phyloP scores from a whole-genome alignment of 2,888 invertebrate genomes.

The Oxytorus armatus region DNA sequence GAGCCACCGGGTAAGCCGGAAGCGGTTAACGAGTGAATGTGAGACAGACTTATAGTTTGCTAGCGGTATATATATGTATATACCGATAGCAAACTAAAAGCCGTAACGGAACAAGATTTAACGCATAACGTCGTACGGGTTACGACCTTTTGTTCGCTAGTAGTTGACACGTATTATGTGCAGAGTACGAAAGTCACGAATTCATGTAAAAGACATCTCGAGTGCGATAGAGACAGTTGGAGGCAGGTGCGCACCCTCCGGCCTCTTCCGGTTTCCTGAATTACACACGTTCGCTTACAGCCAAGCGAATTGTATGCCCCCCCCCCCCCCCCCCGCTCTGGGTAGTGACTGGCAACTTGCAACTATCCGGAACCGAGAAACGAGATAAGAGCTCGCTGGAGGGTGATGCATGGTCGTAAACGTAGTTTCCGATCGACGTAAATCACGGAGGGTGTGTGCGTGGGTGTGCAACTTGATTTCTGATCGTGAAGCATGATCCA shows the following conservation, averaged over 20 bases:
- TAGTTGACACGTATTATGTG: not conserved
- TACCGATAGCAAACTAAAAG: slow-evolving; percentile 23
- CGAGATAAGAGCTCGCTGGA: slow-evolving; percentile 62
- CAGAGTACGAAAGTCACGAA: slow-evolving; percentile 19
- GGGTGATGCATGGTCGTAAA: slow-evolving; percentile 65
- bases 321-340: slow-evolving; percentile 6
- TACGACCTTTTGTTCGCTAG: slow-evolving; percentile 14
- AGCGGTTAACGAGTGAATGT: slow-evolving; percentile 47
- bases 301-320: slow-evolving; percentile 17
- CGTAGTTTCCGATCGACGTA: slow-evolving; percentile 66
- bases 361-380: slow-evolving; percentile 62
- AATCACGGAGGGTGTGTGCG: slow-evolving; percentile 47
- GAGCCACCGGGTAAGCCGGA: slow-evolving; percentile 45
- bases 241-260: slow-evolving; percentile 48
- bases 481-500: slow-evolving; percentile 45
- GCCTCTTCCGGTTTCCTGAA: slow-evolving; percentile 36
- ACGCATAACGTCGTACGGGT: not conserved
- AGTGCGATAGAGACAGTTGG: slow-evolving; percentile 26
- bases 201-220: slow-evolving; percentile 37
- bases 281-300: slow-evolving; percentile 34
- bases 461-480: slow-evolving; percentile 39
- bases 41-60: too few relatives aligned
- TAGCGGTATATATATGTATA: slow-evolving; percentile 9
- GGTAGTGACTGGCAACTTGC: slow-evolving; percentile 57
- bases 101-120: slow-evolving; percentile 17